phyloP scores from a whole-genome alignment of 1,140 invertebrate genomes.

The Metopolophium dirhodum region DNA sequence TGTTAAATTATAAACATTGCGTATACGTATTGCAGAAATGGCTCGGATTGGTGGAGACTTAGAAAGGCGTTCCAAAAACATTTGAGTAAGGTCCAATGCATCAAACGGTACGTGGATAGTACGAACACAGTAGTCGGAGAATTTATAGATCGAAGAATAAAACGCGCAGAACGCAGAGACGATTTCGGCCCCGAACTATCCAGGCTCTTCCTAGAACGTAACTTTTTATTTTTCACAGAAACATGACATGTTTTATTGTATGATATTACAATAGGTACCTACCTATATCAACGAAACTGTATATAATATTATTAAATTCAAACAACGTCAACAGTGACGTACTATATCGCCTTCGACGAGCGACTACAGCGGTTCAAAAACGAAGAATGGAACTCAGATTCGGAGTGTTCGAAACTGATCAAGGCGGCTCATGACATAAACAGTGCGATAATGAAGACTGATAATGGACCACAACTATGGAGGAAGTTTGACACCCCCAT shows the following conservation, averaged over 20 bases:
- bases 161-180: constrained; percentile 23
- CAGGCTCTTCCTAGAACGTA: constrained; percentile 81
- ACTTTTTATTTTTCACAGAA: constrained; percentile 60
- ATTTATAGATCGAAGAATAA: constrained; percentile 67
- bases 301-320: constrained; percentile 27
- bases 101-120: constrained; percentile 70
- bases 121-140: constrained; percentile 72
- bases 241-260: not conserved
- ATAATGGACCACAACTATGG: constrained; percentile 79
- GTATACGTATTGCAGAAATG: constrained; percentile 73
- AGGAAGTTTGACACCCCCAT: constrained; percentile 74
- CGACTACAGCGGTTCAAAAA: constrained; percentile 71
- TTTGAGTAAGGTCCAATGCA: constrained; percentile 74
- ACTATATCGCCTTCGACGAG: constrained; percentile 72
- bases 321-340: constrained; percentile 71
- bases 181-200: constrained; percentile 77
- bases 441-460: constrained; percentile 73
- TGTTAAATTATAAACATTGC: too few relatives aligned
- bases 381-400: constrained; percentile 67
- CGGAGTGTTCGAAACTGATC: constrained; percentile 74
- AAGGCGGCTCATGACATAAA: constrained; percentile 76
- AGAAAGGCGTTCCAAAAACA: constrained; percentile 80
- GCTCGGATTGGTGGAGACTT: constrained; percentile 80
- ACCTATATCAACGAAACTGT: not conserved
- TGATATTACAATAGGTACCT: too few relatives aligned